Conservation (phyloP, 1,140 invertebrate genomes). For the Pantala flavescens region DNA sequence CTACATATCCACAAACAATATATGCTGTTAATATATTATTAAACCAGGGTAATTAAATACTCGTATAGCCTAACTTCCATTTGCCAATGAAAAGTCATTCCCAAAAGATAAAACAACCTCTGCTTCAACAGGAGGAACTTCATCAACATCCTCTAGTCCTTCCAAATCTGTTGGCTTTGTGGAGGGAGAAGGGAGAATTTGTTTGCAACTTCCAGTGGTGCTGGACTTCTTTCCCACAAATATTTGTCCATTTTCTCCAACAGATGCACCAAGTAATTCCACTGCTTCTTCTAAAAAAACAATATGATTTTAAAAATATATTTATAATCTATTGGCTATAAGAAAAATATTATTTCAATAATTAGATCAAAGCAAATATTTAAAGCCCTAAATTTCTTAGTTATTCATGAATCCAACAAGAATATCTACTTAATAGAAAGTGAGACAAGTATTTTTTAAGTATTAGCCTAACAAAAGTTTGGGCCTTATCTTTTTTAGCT, state of each 20-base stretch:
- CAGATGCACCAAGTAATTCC: slow-evolving; percentile 23
- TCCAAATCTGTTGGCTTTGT: not conserved
- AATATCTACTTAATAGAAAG: no score
- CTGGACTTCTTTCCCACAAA: not conserved
- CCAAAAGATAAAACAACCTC: not conserved
- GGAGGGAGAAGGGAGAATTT: not conserved
- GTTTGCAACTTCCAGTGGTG: not conserved
- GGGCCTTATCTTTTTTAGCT: no score
- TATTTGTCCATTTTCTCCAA: slow-evolving; percentile 11
- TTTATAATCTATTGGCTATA: not conserved
- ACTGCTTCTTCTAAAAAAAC: slow-evolving; percentile 19
- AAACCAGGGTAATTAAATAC: no score
- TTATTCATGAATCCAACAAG: no score
- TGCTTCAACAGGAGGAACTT: not conserved
- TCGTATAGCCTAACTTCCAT: no score
- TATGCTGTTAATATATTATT: no score
- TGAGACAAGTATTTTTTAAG: no score
- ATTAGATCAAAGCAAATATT: not conserved
- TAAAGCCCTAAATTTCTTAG: no score
- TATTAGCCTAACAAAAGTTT: no score
- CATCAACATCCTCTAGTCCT: not conserved
- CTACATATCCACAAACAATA: no score
- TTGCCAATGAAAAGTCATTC: not conserved
- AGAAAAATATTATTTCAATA: not conserved
- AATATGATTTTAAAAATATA: not conserved